A percentile compares a stretch with the other conserved stretches of the same genome.
These are phyloP conservation scores for Peucedramus taeniatus DNA, from an alignment of 2,113 vertebrate species.

Conservation along the genomic window DNA sequence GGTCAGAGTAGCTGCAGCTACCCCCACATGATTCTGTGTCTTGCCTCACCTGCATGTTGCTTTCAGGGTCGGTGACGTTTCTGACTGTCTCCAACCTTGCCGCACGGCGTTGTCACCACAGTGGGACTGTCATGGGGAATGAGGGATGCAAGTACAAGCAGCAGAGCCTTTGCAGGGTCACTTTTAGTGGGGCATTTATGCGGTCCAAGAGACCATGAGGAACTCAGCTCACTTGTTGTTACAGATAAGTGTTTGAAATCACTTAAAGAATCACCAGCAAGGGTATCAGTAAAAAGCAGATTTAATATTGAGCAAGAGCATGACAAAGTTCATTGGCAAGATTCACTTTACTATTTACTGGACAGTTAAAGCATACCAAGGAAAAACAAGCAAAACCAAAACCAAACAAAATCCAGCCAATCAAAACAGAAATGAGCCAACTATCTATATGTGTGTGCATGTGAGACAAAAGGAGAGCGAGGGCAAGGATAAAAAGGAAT, in stretches of 20 bases:
- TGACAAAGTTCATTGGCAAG: not conserved
- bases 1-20: not conserved
- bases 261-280: not conserved
- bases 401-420: not conserved
- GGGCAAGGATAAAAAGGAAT: not conserved
- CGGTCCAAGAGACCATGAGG: not conserved
- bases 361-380: not conserved
- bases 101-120: accelerated
- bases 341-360: not conserved
- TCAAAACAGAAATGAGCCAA: not conserved
- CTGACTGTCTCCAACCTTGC: not conserved
- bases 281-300: not conserved
- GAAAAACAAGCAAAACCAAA: not conserved
- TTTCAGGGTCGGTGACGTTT: not conserved
- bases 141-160: not conserved
- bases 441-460: not conserved
- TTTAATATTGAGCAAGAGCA: not conserved
- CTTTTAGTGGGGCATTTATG: not conserved
- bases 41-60: not conserved
- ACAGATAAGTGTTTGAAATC: not conserved
- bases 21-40: accelerated
- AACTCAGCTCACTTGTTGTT: not conserved
- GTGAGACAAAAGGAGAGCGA: not conserved
- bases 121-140: too few relatives aligned
- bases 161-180: not conserved